phyloP scores from a whole-genome alignment of 2,113 vertebrate species.

The Rhodinocichla rosea region DNA sequence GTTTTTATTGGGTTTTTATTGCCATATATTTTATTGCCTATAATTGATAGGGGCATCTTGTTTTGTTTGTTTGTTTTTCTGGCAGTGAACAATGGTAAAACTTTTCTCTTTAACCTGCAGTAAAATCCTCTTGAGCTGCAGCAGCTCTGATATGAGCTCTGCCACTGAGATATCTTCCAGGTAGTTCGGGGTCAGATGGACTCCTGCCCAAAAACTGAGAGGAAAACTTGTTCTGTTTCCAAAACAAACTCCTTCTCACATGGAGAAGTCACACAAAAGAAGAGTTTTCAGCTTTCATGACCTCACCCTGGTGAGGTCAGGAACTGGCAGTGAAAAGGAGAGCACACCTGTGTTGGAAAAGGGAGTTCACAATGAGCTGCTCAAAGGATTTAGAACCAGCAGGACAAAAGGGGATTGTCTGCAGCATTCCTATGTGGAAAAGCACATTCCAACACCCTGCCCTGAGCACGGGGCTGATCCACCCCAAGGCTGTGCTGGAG shows the following conservation, averaged over 20 bases:
- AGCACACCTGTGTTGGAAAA: background rate
- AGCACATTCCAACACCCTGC: background rate
- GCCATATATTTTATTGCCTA: too few species aligned
- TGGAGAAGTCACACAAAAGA: background rate
- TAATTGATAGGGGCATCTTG: too few species aligned
- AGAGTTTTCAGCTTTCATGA: background rate
- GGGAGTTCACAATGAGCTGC: background rate
- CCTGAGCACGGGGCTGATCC: background rate
- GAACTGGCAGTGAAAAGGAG: background rate
- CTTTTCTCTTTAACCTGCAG: background rate
- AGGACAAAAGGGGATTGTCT: background rate
- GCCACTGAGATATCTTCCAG: background rate
- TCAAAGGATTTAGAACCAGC: background rate
- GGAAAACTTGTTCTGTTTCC: background rate
- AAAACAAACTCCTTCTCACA: background rate
- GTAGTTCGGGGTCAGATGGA: background rate
- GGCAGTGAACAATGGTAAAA: fast-evolving
- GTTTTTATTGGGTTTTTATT: too few species aligned
- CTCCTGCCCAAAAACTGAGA: background rate
- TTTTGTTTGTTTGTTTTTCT: background rate
- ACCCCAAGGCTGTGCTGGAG: background rate
- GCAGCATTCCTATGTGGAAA: fast-evolving
- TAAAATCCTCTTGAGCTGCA: background rate
- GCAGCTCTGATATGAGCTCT: background rate
- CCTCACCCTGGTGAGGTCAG: background rate